These are phyloP conservation scores for Peribatodes rhomboidaria DNA, from an alignment of 2,888 invertebrate species.

Conservation along the genomic window DNA sequence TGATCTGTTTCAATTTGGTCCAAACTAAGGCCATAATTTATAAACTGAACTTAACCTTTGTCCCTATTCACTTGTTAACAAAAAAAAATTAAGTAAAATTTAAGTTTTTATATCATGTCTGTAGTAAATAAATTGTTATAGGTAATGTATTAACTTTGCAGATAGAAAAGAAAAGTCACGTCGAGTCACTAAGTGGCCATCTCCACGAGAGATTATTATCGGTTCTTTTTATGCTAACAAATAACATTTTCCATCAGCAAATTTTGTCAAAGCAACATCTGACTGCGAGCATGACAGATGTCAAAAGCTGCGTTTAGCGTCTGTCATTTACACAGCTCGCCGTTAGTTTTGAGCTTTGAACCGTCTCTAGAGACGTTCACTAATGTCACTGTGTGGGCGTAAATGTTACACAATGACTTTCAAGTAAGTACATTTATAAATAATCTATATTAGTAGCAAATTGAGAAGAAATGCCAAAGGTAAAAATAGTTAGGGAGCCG, in stretches of 20 bases:
- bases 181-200: constrained; percentile 1
- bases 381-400: constrained; percentile 2
- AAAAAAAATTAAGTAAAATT: too few relatives aligned
- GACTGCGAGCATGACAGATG: too few relatives aligned
- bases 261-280: too few relatives aligned
- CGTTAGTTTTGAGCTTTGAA: neutral
- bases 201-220: neutral
- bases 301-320: too few relatives aligned
- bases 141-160: neutral
- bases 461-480: constrained; percentile 1
- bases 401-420: constrained; percentile 15
- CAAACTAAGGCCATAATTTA: too few relatives aligned
- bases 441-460: constrained; percentile 11
- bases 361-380: neutral
- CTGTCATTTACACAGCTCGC: neutral
- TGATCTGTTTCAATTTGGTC: too few relatives aligned
- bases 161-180: constrained; percentile 15
- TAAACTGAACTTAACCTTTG: neutral
- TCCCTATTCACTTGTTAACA: too few relatives aligned
- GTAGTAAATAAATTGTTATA: neutral
- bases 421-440: constrained; percentile 9
- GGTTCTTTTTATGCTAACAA: neutral
- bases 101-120: neutral
- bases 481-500: neutral
- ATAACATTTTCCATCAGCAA: neutral